Conservation (phyloP, 1,140 invertebrate species). For the Brachionus sp. region DNA sequence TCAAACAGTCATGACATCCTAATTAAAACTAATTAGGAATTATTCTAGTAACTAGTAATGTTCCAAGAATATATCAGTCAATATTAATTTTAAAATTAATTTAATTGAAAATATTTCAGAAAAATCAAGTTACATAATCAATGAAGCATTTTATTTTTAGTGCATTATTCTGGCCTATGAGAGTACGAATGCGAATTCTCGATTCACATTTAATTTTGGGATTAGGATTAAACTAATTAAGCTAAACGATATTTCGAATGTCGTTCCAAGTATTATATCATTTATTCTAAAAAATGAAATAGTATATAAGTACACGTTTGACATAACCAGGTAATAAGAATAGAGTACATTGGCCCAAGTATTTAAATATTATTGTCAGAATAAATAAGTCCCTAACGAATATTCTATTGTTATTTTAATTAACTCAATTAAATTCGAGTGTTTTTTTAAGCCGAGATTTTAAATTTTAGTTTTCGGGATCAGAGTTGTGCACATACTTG, state of each 20-base stretch:
- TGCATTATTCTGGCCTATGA: not conserved
- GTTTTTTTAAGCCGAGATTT: constrained; percentile 10
- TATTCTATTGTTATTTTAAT: constrained; percentile 40
- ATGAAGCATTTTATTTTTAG: not conserved
- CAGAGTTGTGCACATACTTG: not conserved
- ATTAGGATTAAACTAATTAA: constrained; percentile 2
- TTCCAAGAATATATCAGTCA: too few species aligned
- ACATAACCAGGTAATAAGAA: not conserved
- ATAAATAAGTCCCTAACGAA: constrained; percentile 39
- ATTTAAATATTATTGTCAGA: not conserved
- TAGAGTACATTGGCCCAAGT: not conserved
- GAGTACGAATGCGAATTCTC: not conserved
- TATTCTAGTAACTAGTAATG: not conserved
- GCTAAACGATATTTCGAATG: not conserved
- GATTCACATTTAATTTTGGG: not conserved
- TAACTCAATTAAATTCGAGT: constrained; percentile 31
- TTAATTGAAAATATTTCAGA: too few species aligned
- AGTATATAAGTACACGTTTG: constrained; percentile 20
- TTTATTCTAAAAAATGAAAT: not conserved
- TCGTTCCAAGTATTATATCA: constrained; percentile 19
- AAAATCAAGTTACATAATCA: not conserved
- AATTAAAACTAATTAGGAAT: not conserved
- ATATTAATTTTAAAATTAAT: too few species aligned
- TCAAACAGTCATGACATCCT: not conserved
- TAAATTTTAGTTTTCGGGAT: not conserved